Conservation (phyloP, 2,797 vertebrate species). For the Eremophila alpestris region DNA sequence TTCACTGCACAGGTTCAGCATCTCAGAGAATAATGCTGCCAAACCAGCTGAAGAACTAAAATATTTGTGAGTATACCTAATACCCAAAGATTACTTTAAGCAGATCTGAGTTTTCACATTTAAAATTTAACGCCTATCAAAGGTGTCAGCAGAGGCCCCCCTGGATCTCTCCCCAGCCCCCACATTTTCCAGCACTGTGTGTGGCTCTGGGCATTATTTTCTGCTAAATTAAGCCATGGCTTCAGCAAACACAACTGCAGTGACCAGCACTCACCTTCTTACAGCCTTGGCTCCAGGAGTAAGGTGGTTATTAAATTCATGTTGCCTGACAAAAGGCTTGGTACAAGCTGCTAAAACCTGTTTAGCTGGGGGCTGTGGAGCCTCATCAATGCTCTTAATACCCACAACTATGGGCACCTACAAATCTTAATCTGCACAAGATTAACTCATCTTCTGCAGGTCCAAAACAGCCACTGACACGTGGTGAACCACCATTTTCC, state of each 20-base stretch:
- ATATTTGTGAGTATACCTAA: slow-evolving; percentile 29
- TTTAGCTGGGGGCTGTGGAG: background rate
- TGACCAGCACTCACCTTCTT: background rate
- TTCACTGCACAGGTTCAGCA: slow-evolving; percentile 70
- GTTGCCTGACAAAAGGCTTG: background rate
- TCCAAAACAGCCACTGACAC: background rate
- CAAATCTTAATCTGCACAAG: slow-evolving; percentile 1
- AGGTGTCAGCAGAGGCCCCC: slow-evolving; percentile 12
- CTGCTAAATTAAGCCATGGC: background rate
- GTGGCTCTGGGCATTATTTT: background rate
- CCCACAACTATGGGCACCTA: background rate
- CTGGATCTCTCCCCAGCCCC: background rate
- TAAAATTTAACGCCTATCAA: slow-evolving; percentile 30
- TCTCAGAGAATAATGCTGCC: slow-evolving; percentile 68
- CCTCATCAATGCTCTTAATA: background rate
- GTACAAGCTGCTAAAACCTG: background rate
- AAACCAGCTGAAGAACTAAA: slow-evolving; percentile 60
- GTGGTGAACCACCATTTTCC: background rate
- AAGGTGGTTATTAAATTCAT: background rate
- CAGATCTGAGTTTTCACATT: slow-evolving; percentile 55
- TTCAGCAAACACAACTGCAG: background rate
- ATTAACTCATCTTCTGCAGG: slow-evolving; percentile 12
- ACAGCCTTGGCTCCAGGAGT: background rate
- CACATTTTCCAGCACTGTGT: background rate
- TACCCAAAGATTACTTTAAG: slow-evolving; percentile 46